These are phyloP conservation scores for Oncorhynchus gorbuscha DNA, from an alignment of 2,113 vertebrate species.

Conservation along the genomic window DNA sequence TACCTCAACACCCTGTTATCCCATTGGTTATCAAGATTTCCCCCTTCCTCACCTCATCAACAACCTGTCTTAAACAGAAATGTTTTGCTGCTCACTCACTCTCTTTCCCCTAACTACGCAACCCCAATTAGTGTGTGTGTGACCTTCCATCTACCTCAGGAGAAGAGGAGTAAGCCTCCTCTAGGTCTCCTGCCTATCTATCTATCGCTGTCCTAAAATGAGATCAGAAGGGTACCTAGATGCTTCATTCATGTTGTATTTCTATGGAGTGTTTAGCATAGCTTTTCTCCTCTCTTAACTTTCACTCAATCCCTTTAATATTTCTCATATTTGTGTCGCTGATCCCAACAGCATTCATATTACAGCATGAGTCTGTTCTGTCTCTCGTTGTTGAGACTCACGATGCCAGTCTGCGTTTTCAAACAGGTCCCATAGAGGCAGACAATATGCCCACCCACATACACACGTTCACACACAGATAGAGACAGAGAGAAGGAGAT, in stretches of 20 bases:
- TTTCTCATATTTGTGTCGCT: neutral
- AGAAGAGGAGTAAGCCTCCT: neutral
- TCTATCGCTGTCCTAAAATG: neutral
- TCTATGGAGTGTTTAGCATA: neutral
- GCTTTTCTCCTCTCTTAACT: neutral
- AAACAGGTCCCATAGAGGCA: constrained; percentile 11
- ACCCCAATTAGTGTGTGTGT: too few species aligned
- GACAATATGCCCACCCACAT: constrained; percentile 8
- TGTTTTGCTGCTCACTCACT: neutral
- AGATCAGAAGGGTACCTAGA: neutral
- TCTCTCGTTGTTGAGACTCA: neutral
- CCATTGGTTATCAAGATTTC: too few species aligned
- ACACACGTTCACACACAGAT: constrained; percentile 5
- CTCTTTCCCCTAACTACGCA: neutral
- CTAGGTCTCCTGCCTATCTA: neutral
- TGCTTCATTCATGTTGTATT: neutral
- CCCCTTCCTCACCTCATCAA: neutral
- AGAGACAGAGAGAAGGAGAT: neutral
- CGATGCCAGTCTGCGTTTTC: neutral
- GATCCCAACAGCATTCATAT: constrained; percentile 6
- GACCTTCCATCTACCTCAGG: neutral
- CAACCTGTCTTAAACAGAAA: constrained; percentile 1
- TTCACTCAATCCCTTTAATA: neutral
- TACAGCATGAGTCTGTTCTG: neutral
- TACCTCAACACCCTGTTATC: neutral